Base-by-base conservation (phyloP, 2,888 invertebrate genomes). In the Standfussiana lucernea region DNA sequence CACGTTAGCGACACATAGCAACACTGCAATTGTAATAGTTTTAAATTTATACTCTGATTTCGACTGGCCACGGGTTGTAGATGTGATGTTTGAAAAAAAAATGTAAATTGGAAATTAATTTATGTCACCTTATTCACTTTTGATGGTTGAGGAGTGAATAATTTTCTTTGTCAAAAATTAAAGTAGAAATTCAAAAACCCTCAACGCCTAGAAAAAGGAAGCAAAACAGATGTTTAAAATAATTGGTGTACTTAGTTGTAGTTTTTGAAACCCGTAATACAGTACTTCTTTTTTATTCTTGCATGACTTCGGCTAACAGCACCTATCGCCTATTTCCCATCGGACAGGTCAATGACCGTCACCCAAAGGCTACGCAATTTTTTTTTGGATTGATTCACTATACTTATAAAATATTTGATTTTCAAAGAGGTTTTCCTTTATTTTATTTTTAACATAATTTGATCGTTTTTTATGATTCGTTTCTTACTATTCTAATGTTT, bases 11-110 rank as follows among this genome's bases (percentile, higher is more conserved):
- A 85, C 85, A 85, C 87, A 88, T 87, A 88, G 89, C 73, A 81
- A 88, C 95, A 95, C 95, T 91, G 94, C 94, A 95, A 95, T 95
- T 95, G 94, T 89, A 90, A 93, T 93, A 93, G 90, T 88, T 83
- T 87, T 91, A 90, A 91, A 90, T 86, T 89, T 82, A 87, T 86
- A 85, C 84, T 84, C 82, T 85, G 77, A 83, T 79, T 84, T 88
- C 87, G 86, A 85, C 79, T 83, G 79, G 69, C 56, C 82, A 76
- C 77, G 82, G 83, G 74, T 89, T 90, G 89, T 90, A 89, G 87
- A 85, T 79, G 81, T 89, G 91, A 89, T 86, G 86, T 84, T 77
- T n/a, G 21, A 61, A 64, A 45, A 24, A 64, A 28, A 6, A 8
- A 15, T 11, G n/a, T 18, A 18, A 28, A 8, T 42, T 21, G 2